These are phyloP conservation scores for Trinorchestia longiramus DNA, from an alignment of 1,140 invertebrate genomes.

Conservation along the genomic window DNA sequence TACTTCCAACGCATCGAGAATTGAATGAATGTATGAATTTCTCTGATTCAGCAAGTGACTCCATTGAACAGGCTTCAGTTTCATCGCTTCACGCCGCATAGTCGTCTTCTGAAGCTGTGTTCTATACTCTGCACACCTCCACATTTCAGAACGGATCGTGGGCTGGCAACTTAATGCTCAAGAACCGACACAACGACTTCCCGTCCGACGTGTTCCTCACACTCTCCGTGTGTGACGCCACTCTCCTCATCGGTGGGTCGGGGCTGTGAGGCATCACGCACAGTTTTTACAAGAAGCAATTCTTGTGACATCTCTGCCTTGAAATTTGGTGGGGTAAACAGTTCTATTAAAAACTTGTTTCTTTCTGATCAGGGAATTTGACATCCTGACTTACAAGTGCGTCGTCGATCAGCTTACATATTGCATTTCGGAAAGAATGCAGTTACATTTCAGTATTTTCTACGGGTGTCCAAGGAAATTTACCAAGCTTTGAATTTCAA, in stretches of 20 bases:
- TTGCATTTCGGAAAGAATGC: not conserved
- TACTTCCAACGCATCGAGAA: too few relatives aligned
- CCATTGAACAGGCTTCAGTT: too few relatives aligned
- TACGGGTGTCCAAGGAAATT: not conserved
- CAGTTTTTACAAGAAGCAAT: not conserved
- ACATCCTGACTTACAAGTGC: too few relatives aligned
- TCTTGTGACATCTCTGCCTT: not conserved
- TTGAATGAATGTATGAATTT: too few relatives aligned
- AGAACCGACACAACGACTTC: conserved; percentile 79
- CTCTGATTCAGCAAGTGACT: too few relatives aligned
- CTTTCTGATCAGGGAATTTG: too few relatives aligned
- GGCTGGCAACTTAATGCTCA: conserved; percentile 85
- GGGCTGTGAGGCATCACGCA: not conserved
- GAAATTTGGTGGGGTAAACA: not conserved
- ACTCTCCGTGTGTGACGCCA: conserved; percentile 78
- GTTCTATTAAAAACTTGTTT: not conserved
- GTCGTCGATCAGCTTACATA: not conserved
- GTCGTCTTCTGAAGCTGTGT: not conserved
- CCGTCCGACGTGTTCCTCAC: conserved; percentile 83
- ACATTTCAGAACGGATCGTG: conserved; percentile 73
- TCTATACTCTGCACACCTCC: not conserved
- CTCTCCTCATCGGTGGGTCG: conserved; percentile 69
- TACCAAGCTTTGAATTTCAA: not conserved
- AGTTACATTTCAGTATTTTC: not conserved
- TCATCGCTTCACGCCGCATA: too few relatives aligned